Base-by-base conservation (phyloP, 2,888 invertebrate species). In the Nomada hirtipes region DNA sequence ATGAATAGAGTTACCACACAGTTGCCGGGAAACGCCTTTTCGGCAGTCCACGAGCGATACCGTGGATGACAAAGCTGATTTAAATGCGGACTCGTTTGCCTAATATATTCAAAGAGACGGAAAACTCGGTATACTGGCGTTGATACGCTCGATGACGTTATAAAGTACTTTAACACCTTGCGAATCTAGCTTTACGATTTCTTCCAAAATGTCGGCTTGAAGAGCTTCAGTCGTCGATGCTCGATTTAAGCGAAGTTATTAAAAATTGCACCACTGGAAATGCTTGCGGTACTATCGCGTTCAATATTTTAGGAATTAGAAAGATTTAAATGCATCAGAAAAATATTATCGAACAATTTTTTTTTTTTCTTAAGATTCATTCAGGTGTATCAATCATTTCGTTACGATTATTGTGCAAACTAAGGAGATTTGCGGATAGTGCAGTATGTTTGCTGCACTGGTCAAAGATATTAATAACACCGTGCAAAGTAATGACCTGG, bases 41-140 rank as follows among this genome's bases (percentile, higher is more conserved):
- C 47, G 70, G 42, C 57, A 23, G 57, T 4, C 29, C 53, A 65
- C 29, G 57, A 82, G 71, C 79, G 74, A 85, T 71, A 76, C 36
- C 20, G 57, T n/a, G 59, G 52, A 55, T 47, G 29, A 64, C 20
- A 44, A 67, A 59, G 77, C 79, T 71, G 77, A 83, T 81, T 79
- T 76, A 88, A 87, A 88, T 81, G 36, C 72, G 70, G 44, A 18
- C 61, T 71, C 77, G 75, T 86, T 82, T 72, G 50, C 76, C 61
- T 84, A 82, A 87, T 84, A 50, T 71, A 88, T 86, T 82, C 68
- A 42, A 36, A 29, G 68, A 29, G 53, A 63, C 63, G 57, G 23
- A 36, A 50, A 53, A 47, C 18, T 23, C 15, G 75, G 50, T 36
- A 65, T 64, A 26, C 44, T 60, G 26, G 61, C 75, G 52, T 76